Evolutionary conservation across 2,113 vertebrate species (phyloP), one percentile per base, ranked within the genome.

Genomic region (Orthonyx spaldingii): DNA sequence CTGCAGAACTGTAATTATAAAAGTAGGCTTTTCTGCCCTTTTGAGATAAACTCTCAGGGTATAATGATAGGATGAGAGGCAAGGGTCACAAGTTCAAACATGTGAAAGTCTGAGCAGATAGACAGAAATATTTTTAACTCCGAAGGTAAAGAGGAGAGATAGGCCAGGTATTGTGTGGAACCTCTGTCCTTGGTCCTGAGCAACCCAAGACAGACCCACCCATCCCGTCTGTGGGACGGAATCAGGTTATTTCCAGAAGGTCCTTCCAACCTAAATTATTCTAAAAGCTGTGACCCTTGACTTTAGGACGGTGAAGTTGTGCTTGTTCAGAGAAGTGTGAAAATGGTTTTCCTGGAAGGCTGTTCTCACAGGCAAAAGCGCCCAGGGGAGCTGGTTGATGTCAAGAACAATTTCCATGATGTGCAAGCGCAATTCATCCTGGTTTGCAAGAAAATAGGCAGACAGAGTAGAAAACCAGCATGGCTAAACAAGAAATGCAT

Each of bases 121-220:
- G 32, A 30, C 10, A 60, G 32, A 56, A 35, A 13, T 24, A 19
- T 56, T 61, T 95, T 91, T 69, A 39, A 46, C 3, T 11, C 9
- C 33, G 47, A 41, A 57, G 15, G 13, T 8, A 49, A 77, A 53
- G 19, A 15, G 32, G 60, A 60, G 16, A 74, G 28, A 23, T 1
- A 19, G 10, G 13, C 15, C 32, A 65, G 28, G 9, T 65, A 39
- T 5, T 16, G 22, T 9, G 23, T 42, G 42, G 18, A 49, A 50
- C 4, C 80, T 89, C 89, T 96, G 89, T 84, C 87, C 80, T n/a
- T 89, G 79, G 89, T 95, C 55, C 80, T 89, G 72, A 84, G 86
- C 15, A 89, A 65, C 10, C 9, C 2, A 1, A 5, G 5, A 15
- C 17, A 10, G 3, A 4, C 16, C 7, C n/a, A 64, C 32, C 15